Evolutionary conservation across 2,113 vertebrate genomes (phyloP), one percentile per base, ranked within the genome.

Genomic region (Solea solea): DNA sequence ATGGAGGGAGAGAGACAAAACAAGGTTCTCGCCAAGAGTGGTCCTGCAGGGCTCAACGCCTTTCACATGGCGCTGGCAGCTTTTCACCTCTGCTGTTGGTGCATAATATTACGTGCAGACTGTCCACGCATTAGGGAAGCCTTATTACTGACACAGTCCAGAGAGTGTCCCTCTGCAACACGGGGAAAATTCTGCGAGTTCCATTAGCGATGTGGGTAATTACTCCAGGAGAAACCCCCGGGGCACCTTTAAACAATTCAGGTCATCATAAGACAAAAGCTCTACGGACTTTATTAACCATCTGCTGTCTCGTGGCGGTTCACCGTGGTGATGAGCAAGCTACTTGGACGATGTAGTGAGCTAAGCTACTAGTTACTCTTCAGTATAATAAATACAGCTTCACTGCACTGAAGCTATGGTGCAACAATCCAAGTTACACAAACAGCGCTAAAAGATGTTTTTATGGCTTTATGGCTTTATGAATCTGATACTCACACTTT

Each of bases 1-100:
- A 25, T 48, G 28, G 21, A n/a, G n/a, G 34, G 13, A 59, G 21
- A 73, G 64, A 78, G 46, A 73, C 54, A 45, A 74, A 72, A 72
- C 63, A 69, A 72, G 14, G 58, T 40, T 53, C 64, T 25, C 21
- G 57, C 58, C 82, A 64, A 51, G 9, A 67, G n/a, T n/a, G 11
- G 54, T 74, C 13, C 56, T 9, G 28, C 42, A 69, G 48, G 54
- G 50, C 63, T 67, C 67, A 25, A 14, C 10, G 42, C 63, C 64
- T 57, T 60, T 59, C 41, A 2, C 15, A 3, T 51, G 50, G 14
- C 21, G 45, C 56, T 75, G 74, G 54, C 58, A 72, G 45, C 63
- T 40, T 59, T 51, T 61, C 61, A 21, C 61, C 42, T 71, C 54
- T 39, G 49, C 48, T 66, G 44, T 48, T 61, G 45, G 13, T 68